These are phyloP conservation scores for Trachelus stipa DNA, from an alignment of 2,888 invertebrate species.

Conservation along the genomic window DNA sequence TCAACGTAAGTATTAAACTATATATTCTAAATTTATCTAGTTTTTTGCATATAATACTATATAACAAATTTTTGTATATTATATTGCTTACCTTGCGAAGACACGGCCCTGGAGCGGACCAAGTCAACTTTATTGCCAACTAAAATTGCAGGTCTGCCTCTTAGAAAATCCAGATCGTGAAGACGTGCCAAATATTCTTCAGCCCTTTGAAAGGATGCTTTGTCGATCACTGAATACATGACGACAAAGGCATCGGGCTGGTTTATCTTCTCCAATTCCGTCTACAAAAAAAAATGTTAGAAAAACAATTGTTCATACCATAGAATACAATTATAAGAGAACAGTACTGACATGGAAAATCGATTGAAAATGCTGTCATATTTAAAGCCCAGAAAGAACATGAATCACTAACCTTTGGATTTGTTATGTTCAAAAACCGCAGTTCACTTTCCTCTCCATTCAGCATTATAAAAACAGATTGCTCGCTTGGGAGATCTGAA, in stretches of 20 bases:
- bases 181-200: slow-evolving; percentile 83
- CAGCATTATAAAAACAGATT: slow-evolving; percentile 91
- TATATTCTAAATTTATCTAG: no score
- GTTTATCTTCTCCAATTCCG: slow-evolving; percentile 77
- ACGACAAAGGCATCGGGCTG: slow-evolving; percentile 89
- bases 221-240: slow-evolving; percentile 92
- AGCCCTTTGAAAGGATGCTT: slow-evolving; percentile 86
- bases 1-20: not conserved
- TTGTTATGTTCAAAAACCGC: slow-evolving; percentile 83
- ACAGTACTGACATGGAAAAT: not conserved
- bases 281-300: slow-evolving; percentile 68
- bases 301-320: not conserved
- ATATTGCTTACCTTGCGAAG: slow-evolving; percentile 81
- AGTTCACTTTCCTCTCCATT: slow-evolving; percentile 95
- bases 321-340: not conserved
- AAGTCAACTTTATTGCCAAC: slow-evolving; percentile 96
- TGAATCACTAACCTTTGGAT: slow-evolving; percentile 73
- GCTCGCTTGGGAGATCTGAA: slow-evolving; percentile 80
- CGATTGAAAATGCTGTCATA: not conserved
- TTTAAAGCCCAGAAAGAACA: not conserved
- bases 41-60: not conserved
- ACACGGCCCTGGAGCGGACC: slow-evolving; percentile 88
- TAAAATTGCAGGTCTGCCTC: slow-evolving; percentile 83
- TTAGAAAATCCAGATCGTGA: slow-evolving; percentile 82
- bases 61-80: not conserved